A percentile compares a stretch with the other conserved stretches of the same genome.
Conservation (phyloP, 2,113 vertebrate species). For the Silurus glanis region DNA sequence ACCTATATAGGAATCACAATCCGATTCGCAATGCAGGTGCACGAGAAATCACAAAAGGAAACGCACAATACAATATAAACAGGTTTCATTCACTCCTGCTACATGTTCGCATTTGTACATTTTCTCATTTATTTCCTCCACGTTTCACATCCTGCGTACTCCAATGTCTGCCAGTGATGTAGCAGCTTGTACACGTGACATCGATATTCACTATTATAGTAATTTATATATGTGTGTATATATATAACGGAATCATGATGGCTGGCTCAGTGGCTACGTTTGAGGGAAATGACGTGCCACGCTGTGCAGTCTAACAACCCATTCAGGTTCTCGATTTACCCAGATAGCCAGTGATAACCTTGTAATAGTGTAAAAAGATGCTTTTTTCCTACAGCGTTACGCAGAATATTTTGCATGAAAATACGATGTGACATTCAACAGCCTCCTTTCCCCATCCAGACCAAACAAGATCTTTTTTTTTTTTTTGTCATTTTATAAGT, state of each 20-base stretch:
- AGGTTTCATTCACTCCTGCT: too few species aligned
- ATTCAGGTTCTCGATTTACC: not conserved
- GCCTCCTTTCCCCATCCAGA: not conserved
- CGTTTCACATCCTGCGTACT: too few species aligned
- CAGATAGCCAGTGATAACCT: not conserved
- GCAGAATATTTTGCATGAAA: not conserved
- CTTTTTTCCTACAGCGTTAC: not conserved
- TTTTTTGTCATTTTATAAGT: not conserved
- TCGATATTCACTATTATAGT: not conserved
- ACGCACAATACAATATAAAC: too few species aligned
- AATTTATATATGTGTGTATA: not conserved
- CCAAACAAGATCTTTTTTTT: not conserved
- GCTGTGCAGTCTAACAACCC: not conserved
- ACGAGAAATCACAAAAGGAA: too few species aligned
- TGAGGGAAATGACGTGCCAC: not conserved
- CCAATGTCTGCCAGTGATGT: too few species aligned
- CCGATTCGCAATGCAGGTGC: too few species aligned
- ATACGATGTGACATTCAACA: not conserved
- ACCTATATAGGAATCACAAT: too few species aligned
- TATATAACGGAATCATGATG: not conserved
- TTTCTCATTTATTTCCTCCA: too few species aligned
- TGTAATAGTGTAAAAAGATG: constrained; percentile 12
- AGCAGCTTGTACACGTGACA: too few species aligned
- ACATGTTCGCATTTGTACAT: too few species aligned
- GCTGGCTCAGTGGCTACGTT: not conserved